Base-by-base conservation (phyloP, 2,113 vertebrate genomes). In the Gymnogyps californianus region DNA sequence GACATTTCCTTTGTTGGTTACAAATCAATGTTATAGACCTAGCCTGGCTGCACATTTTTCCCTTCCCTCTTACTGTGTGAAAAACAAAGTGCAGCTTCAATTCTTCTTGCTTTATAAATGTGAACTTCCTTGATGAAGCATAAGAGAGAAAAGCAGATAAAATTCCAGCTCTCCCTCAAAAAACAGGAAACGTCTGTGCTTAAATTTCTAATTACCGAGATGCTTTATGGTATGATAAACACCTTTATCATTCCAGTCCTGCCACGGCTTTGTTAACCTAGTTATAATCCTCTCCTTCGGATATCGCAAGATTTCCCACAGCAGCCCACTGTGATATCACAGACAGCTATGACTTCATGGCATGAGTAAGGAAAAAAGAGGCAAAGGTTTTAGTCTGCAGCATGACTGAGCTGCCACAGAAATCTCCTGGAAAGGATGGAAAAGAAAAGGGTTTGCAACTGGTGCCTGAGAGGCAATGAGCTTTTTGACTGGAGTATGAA, bases 1-100 rank as follows among this genome's bases (percentile, higher is more conserved):
- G 97, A 98, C 96, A 87, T 97, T 98, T 98, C 97, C 98, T 98
- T 98, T 98, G 98, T 98, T 96, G 97, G 98, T 97, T 98, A 96
- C 98, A 98, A 98, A 98, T 98, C 98, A 98, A 98, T 98, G 97
- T 94, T 97, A 98, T 95, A 97, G 98, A 98, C 96, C 90, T 91
- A 97, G 93, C 61, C 96, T 98, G 96, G 94, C 96, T 96, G 92
- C 83, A 90, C 70, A 91, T 92, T 96, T 94, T 87, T 7, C 62
- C 58, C 40, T 86, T 88, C 72, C 54, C 89, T 94, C 89, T 96
- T 77, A 93, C 81, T 92, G 70, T 71, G 84, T 83, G 70, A 84
- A 97, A 97, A 97, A 97, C 70, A 95, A 92, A 96, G 81, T 94
- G 66, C 87, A 84, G 86, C 83, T 91, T 94, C 92, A 92, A 89